Evolutionary conservation across 2,113 vertebrate species (phyloP).

Genomic region (Phrynosoma blainvillii): DNA sequence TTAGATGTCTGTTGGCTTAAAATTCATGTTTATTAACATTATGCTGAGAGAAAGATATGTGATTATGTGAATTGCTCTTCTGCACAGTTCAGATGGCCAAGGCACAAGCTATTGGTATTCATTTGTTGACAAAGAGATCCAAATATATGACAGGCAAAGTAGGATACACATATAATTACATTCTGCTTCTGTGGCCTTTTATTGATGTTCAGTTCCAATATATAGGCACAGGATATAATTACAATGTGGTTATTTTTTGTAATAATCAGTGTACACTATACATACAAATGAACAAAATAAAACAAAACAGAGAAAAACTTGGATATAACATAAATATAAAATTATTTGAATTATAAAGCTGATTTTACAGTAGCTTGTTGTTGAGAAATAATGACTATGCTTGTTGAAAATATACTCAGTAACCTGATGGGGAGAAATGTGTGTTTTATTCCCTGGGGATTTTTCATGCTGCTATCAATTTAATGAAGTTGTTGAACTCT

Average conservation of each 20-base stretch:
- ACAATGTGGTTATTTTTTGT: not conserved
- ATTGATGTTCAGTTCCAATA: not conserved
- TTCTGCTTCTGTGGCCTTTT: conserved; percentile 4
- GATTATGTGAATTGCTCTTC: not conserved
- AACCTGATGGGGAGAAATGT: not conserved
- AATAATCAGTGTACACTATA: not conserved
- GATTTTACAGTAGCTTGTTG: not conserved
- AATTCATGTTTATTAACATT: not conserved
- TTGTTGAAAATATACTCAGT: not conserved
- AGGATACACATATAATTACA: conserved; percentile 6
- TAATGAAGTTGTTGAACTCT: not conserved
- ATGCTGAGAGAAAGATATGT: not conserved
- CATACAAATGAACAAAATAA: not conserved
- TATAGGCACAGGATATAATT: not conserved
- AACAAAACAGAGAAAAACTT: not conserved
- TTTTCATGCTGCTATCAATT: not conserved
- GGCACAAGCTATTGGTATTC: not conserved
- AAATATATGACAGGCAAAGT: not conserved
- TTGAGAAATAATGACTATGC: not conserved
- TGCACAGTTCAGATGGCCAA: not conserved
- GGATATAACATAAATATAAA: not conserved
- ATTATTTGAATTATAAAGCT: not conserved
- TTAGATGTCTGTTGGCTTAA: not conserved
- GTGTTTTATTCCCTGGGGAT: conserved; percentile 1
- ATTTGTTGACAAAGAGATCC: not conserved